Evolutionary conservation across 1,140 invertebrate species (phyloP), one percentile per base, ranked within the genome.

Genomic region (Tetramorium parvispinum): DNA sequence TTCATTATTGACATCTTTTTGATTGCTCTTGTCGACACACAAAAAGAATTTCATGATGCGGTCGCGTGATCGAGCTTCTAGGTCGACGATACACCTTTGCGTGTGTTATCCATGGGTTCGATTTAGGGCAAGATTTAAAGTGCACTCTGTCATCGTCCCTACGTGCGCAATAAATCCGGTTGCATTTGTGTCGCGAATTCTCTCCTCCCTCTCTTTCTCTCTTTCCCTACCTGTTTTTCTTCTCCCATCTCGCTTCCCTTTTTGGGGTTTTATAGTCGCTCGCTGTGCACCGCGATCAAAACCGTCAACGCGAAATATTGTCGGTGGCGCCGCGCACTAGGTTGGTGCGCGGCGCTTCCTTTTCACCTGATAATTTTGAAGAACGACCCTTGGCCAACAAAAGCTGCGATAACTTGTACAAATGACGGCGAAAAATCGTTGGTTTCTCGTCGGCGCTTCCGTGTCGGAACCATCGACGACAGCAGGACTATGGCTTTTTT

Each of bases 401-500:
- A 86, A 40, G 51, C 46, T 6, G 75, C 85, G 85, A 79, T 79
- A 79, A 86, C 76, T 86, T 81, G 51, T 57, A 66, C 51, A 79
- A 86, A 86, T 79, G 59, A 57, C 40, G 75, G 51, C 51, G 85
- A 66, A 81, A 79, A 86, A 86, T 79, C 76, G 75, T 59, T 37
- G 49, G 51, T 49, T 57, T 59, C 51, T 51, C 51, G 51, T 68
- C 49, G 40, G 37, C 27, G 61, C 24, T 85, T 79, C 61, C 75
- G 76, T 10, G 18, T 16, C 73, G 51, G n/a, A 77, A 68, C 16
- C 11, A 37, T 16, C 21, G 59, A 5, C 57, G 82, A 85, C 57
- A 63, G 46, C 59, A 46, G 46, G 46, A 65, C 46, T 81, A 75
- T 70, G 70, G 43, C 27, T 65, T 68, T 86, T 81, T 81, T 79